Percentiles rank a stretch among this genome's conserved stretches.
phyloP scores from a whole-genome alignment of 2,888 invertebrate genomes.

The Temnothorax rugatulus region DNA sequence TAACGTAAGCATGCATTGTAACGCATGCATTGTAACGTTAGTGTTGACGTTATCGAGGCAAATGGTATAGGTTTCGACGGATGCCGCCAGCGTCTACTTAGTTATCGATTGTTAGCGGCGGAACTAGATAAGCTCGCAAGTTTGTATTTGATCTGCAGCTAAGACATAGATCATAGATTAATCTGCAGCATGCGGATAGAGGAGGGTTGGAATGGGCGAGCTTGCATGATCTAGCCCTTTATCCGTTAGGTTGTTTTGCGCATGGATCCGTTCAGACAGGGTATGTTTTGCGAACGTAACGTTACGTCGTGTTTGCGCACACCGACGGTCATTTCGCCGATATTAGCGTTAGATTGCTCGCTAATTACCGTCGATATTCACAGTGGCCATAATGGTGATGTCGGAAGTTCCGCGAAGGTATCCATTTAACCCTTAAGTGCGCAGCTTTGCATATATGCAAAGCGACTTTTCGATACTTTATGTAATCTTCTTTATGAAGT shows the following conservation, averaged over 20 bases:
- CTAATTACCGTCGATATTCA: slow-evolving; percentile 38
- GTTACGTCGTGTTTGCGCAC: slow-evolving; percentile 45
- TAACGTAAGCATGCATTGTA: slow-evolving; percentile 57
- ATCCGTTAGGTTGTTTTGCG: slow-evolving; percentile 42
- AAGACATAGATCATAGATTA: slow-evolving; percentile 67
- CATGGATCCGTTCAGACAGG: slow-evolving; percentile 31
- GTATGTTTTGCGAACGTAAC: slow-evolving; percentile 44
- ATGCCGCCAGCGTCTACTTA: slow-evolving; percentile 66
- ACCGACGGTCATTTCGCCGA: slow-evolving; percentile 23
- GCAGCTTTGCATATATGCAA: too few relatives aligned
- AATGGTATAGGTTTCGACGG: slow-evolving; percentile 66
- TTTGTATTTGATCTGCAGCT: slow-evolving; percentile 39
- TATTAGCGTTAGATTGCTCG: slow-evolving; percentile 46
- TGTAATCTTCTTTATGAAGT: too few relatives aligned
- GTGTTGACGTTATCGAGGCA: slow-evolving; percentile 68
- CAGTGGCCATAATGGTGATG: background rate
- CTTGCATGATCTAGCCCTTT: slow-evolving; percentile 40
- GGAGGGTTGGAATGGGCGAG: slow-evolving; percentile 10
- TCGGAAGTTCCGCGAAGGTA: background rate
- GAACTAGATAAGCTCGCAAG: slow-evolving; percentile 55
- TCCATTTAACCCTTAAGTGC: background rate
- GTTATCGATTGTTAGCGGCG: slow-evolving; percentile 71
- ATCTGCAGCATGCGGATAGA: slow-evolving; percentile 42
- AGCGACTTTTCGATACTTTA: too few relatives aligned
- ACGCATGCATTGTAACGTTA: slow-evolving; percentile 22